Evolutionary conservation across 2,113 vertebrate species (phyloP).

Genomic region (Eidolon helvum): DNA sequence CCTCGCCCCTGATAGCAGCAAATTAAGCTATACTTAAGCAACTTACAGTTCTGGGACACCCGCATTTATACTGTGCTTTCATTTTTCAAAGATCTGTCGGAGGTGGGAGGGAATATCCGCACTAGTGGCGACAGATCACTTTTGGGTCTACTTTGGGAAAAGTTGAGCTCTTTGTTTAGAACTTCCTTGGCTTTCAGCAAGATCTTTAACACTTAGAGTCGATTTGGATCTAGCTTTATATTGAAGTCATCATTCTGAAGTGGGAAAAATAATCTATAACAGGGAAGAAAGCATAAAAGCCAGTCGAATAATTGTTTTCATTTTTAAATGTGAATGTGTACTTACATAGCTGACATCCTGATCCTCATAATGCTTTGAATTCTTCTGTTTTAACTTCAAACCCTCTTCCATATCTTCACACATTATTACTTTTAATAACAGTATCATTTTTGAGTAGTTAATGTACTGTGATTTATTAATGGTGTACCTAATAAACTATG

Average conservation of each 20-base stretch:
- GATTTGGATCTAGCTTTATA: not conserved
- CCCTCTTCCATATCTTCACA: not conserved
- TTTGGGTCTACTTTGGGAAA: not conserved
- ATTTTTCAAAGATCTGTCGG: not conserved
- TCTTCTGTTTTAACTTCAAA: not conserved
- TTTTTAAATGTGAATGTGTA: not conserved
- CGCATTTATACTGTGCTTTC: not conserved
- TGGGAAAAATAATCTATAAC: not conserved
- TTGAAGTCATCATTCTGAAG: not conserved
- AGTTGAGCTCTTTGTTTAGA: not conserved
- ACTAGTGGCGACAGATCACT: not conserved
- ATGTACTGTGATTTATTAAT: not conserved
- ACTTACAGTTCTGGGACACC: not conserved
- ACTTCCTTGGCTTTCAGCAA: not conserved
- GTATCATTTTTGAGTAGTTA: not conserved
- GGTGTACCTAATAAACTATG: not conserved
- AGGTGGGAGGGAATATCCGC: too few species aligned
- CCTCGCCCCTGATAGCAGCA: not conserved
- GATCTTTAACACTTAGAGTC: not conserved
- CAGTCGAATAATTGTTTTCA: rapidly evolving
- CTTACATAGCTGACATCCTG: not conserved
- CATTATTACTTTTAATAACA: not conserved
- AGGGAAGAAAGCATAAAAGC: not conserved
- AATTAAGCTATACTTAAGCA: not conserved
- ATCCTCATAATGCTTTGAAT: not conserved